phyloP scores from a whole-genome alignment of 2,797 vertebrate genomes.

The Bovichtus diacanthus region DNA sequence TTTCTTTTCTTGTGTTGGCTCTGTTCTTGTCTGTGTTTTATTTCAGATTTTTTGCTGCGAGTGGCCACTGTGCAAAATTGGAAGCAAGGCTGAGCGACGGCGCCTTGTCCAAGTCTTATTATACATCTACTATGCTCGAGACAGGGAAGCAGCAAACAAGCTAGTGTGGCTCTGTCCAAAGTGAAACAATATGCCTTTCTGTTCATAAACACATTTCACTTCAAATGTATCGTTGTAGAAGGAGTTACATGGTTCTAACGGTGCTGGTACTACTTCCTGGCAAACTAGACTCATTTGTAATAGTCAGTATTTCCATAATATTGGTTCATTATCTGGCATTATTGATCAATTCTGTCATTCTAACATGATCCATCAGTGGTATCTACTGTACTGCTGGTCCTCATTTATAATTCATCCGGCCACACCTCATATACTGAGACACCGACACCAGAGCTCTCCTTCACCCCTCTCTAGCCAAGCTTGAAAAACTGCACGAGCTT shows the following conservation, averaged over 20 bases:
- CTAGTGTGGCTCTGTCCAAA: neutral
- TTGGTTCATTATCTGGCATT: conserved; percentile 1
- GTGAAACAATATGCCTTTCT: neutral
- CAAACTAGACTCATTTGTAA: neutral
- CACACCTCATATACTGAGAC: conserved; percentile 61
- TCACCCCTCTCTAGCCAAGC: conserved; percentile 13
- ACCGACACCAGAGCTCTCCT: conserved; percentile 33
- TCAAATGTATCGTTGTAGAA: neutral
- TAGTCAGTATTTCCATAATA: conserved; percentile 9
- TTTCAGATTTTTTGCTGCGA: too few species aligned
- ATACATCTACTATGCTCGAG: too few species aligned
- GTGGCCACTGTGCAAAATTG: too few species aligned
- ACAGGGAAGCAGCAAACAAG: too few species aligned
- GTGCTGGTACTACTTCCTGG: neutral
- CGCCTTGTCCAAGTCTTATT: too few species aligned
- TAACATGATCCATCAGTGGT: conserved; percentile 27
- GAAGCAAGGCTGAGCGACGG: too few species aligned
- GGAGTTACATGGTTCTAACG: neutral
- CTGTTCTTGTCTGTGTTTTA: neutral
- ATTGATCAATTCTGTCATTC: conserved; percentile 32
- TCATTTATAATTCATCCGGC: conserved; percentile 73
- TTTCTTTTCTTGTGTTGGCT: neutral
- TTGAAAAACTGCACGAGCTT: conserved; percentile 7
- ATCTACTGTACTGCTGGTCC: conserved; percentile 48
- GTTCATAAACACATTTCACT: neutral